A percentile compares a stretch with the other conserved stretches of the same genome.
phyloP scores from a whole-genome alignment of 2,888 invertebrate species.

The Chaetoderma sp. region DNA sequence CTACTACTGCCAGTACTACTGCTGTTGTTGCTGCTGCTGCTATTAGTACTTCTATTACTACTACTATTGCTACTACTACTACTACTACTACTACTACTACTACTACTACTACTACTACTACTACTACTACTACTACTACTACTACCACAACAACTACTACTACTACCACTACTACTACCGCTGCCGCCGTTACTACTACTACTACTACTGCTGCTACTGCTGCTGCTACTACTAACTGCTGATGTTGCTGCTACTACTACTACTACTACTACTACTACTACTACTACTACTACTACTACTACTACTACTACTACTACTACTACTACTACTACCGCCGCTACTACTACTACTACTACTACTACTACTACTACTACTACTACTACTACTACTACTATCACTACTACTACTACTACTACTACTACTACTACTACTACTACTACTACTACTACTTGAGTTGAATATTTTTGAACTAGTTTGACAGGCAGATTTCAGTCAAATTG shows the following conservation, averaged over 20 bases:
- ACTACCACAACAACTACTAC: too few relatives aligned
- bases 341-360: slow-evolving; percentile 28
- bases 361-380: slow-evolving; percentile 26
- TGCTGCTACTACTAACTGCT: too few relatives aligned
- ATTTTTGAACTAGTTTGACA: too few relatives aligned
- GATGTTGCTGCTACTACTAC: too few relatives aligned
- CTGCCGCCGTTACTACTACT: not conserved
- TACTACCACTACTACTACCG: not conserved
- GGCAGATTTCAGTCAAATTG: too few relatives aligned
- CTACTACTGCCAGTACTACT: too few relatives aligned
- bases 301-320: slow-evolving; percentile 27
- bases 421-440: slow-evolving; percentile 26
- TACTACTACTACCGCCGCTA: slow-evolving; percentile 26
- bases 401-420: slow-evolving; percentile 26
- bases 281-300: slow-evolving; percentile 13
- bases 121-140: slow-evolving; percentile 10
- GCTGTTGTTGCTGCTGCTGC: too few relatives aligned
- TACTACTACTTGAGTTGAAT: slow-evolving; percentile 10
- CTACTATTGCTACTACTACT: slow-evolving; percentile 9
- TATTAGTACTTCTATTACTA: slow-evolving; percentile 26
- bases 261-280: not conserved
- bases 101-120: slow-evolving; percentile 8
- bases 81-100: slow-evolving; percentile 13
- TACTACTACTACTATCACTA: not conserved
- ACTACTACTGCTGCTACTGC: too few relatives aligned